Percentiles rank a stretch among this genome's conserved stretches.
These are phyloP conservation scores for Syrista parreyssii DNA, from an alignment of 2,888 invertebrate genomes.

Conservation along the genomic window DNA sequence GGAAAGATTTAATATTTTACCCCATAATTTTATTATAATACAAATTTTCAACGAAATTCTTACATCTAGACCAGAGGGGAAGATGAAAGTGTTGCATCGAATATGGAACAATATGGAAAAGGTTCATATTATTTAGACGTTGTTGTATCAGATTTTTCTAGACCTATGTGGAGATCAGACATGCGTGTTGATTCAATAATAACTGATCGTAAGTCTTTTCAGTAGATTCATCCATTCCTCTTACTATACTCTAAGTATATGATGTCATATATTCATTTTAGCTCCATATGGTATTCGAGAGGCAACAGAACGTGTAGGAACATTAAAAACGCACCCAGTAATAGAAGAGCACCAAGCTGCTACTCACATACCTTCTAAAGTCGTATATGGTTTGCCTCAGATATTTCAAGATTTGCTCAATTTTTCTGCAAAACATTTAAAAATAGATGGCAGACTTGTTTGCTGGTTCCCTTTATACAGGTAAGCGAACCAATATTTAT, in stretches of 20 bases:
- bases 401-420: slow-evolving; percentile 86
- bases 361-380: slow-evolving; percentile 85
- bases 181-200: slow-evolving; percentile 90
- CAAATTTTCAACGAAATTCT: slow-evolving; percentile 12
- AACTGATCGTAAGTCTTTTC: slow-evolving; percentile 87
- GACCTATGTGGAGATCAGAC: slow-evolving; percentile 79
- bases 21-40: slow-evolving; percentile 8
- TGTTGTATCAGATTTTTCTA: slow-evolving; percentile 91
- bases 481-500: slow-evolving; percentile 62
- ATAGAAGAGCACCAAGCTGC: slow-evolving; percentile 75
- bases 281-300: slow-evolving; percentile 99
- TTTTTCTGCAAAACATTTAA: slow-evolving; percentile 84
- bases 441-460: slow-evolving; percentile 83
- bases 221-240: not conserved
- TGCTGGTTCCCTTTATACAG: slow-evolving; percentile 96
- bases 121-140: slow-evolving; percentile 85
- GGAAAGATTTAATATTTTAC: not conserved
- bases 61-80: slow-evolving; percentile 72
- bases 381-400: slow-evolving; percentile 84
- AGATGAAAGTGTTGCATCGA: slow-evolving; percentile 89
- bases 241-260: not conserved
- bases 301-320: slow-evolving; percentile 86
- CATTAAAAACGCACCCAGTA: slow-evolving; percentile 69
- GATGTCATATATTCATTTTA: slow-evolving; percentile 58
- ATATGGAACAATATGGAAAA: slow-evolving; percentile 89